A percentile compares a stretch with the other conserved stretches of the same genome.
Conservation (phyloP, 2,113 vertebrate species). For the Laticauda colubrina region DNA sequence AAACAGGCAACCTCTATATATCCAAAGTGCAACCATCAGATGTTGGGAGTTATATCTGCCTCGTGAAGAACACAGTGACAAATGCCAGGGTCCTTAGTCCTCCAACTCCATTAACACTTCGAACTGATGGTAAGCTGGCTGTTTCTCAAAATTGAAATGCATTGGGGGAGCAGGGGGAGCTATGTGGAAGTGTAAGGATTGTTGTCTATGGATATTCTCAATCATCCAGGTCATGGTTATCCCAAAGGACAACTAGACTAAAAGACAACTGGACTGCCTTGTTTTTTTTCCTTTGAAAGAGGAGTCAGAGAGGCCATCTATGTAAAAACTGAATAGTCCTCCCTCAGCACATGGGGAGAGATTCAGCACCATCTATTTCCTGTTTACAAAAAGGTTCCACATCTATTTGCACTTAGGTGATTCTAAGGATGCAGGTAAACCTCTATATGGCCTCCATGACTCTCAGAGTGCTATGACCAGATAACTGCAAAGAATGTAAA, state of each 20-base stretch:
- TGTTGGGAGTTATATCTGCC: conserved; percentile 95
- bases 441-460: too few relatives aligned
- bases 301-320: not conserved
- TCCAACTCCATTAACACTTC: conserved; percentile 90
- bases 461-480: too few relatives aligned
- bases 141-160: not conserved
- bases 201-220: not conserved
- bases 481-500: too few relatives aligned
- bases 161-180: accelerated
- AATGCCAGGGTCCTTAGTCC: conserved; percentile 90
- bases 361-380: not conserved
- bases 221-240: not conserved
- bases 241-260: not conserved
- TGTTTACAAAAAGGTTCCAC: not conserved
- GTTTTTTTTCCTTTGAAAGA: not conserved
- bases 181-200: not conserved
- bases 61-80: conserved; percentile 92
- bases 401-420: too few relatives aligned
- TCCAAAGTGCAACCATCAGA: conserved; percentile 94
- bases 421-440: too few relatives aligned
- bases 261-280: not conserved
- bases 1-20: conserved; percentile 95
- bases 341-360: not conserved
- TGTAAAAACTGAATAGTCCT: not conserved
- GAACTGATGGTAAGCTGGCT: conserved; percentile 84